phyloP scores from a whole-genome alignment of 2,113 vertebrate species.

The Orientallactaga bullata region DNA sequence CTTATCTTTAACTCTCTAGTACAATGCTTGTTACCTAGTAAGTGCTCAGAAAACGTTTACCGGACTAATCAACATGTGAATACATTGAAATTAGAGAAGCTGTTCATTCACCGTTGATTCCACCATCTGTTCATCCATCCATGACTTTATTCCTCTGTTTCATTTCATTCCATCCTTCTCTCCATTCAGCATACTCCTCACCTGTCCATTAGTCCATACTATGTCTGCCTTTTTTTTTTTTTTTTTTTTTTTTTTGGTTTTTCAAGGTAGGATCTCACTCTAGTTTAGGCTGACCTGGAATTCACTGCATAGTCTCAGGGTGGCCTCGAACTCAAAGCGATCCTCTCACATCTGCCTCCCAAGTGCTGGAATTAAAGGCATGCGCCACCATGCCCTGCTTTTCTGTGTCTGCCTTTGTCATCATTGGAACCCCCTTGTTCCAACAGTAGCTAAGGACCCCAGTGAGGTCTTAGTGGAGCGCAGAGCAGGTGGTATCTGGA shows the following conservation, averaged over 20 bases:
- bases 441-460: not conserved
- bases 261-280: too few species aligned
- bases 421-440: not conserved
- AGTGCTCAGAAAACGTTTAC: not conserved
- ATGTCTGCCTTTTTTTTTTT: not conserved
- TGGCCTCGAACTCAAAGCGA: too few species aligned
- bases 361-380: too few species aligned
- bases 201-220: not conserved
- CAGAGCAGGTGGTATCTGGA: not conserved
- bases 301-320: too few species aligned
- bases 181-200: not conserved
- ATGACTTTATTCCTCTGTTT: not conserved
- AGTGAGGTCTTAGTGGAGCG: not conserved
- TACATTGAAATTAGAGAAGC: not conserved
- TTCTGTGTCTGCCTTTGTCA: not conserved
- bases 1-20: not conserved
- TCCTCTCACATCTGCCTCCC: too few species aligned
- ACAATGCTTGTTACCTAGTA: not conserved
- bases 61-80: conserved; percentile 8
- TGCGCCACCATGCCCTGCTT: too few species aligned
- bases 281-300: too few species aligned
- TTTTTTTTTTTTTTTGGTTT: too few species aligned
- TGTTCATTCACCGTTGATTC: not conserved
- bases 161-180: not conserved
- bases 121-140: not conserved